Evolutionary conservation across 2,797 vertebrate species (phyloP), one percentile per base, ranked within the genome.

Genomic region (Pampus argenteus): DNA sequence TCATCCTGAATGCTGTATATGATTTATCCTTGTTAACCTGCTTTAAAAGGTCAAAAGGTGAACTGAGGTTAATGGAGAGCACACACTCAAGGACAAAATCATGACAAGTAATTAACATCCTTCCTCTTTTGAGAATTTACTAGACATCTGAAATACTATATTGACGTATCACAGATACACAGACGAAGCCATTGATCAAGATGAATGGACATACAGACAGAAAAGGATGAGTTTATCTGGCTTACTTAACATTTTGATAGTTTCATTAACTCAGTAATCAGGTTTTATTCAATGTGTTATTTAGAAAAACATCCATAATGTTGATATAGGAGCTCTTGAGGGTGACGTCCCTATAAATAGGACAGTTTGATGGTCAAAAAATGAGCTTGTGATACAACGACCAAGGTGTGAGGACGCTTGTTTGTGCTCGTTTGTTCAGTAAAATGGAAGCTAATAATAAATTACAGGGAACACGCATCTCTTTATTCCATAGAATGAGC

Each of bases 401-500:
- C 73, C 67, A 47, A 72, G 76, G 79, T 86, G 84, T 76, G 74
- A 83, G 66, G 40, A 48, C 38, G 28, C 81, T 86, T 83, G 71
- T 88, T 89, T 83, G 78, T 80, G 58, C 72, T 90, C 18, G 20
- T 89, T 91, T 90, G 78, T 74, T 86, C 78, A 77, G 55, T 60
- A 84, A 88, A 88, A 88, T 79, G 64, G 69, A 88, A 86, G 78
- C 74, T 87, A 82, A 86, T 90, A 85, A 87, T 85, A 85, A 88
- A 89, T 83, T 76, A 66, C 71, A 69, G 67, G 65, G 70, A 88
- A 85, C 84, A 85, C 14, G 3, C 75, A 61, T 90, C 82, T 79
- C 45, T 86, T 86, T n/a, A n/a, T 81, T 82, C 82, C 84, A 83
- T 49, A 82, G 81, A 87, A 78, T 78, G 79, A 89, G 76, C 84